A percentile compares a stretch with the other conserved stretches of the same genome.
Evolutionary conservation across 2,797 vertebrate genomes (phyloP).

Genomic region (Dermochelys coriacea): DNA sequence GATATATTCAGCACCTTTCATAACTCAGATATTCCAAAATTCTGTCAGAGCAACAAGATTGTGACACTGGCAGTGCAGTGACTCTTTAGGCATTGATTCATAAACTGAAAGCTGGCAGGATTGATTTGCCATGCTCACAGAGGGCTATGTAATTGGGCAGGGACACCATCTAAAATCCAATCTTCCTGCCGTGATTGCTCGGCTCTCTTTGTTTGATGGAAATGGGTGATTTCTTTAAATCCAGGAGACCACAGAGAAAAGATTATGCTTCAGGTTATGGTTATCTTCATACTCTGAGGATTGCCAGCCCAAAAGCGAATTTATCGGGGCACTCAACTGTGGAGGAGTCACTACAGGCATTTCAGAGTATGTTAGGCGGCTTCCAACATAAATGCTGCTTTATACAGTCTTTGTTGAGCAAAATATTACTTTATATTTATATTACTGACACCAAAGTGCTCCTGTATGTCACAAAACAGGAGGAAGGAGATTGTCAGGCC

Average conservation of each 20-base stretch:
- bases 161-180: background rate
- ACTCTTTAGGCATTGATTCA: background rate
- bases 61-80: background rate
- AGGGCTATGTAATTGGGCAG: background rate
- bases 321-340: constrained; percentile 52
- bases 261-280: background rate
- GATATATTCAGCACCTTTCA: accelerated
- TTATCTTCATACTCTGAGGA: constrained; percentile 37
- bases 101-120: background rate
- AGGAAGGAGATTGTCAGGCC: background rate
- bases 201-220: background rate
- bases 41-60: accelerated
- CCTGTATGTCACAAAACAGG: background rate
- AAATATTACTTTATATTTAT: background rate
- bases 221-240: background rate
- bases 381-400: background rate
- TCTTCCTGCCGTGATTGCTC: background rate
- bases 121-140: background rate
- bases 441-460: background rate
- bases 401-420: background rate
- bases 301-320: constrained; percentile 13
- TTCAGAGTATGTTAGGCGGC: constrained; percentile 40
- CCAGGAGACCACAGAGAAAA: constrained; percentile 29
- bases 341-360: constrained; percentile 2
- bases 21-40: accelerated